Conservation (phyloP, 2,888 invertebrate species). For the Peribatodes rhomboidaria region DNA sequence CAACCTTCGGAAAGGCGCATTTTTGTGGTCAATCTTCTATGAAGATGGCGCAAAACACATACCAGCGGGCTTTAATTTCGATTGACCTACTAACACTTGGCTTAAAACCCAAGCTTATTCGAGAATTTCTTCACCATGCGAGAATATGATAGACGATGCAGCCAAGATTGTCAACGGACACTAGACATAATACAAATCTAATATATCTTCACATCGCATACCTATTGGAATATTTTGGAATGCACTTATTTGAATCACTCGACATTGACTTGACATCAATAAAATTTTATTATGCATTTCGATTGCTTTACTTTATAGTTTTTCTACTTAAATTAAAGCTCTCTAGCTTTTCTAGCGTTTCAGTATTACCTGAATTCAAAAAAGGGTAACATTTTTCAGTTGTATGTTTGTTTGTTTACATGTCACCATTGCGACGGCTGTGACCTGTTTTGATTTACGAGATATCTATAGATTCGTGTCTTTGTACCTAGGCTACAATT, state of each 20-base stretch:
- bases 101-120: constrained; percentile 56
- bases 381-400: too few relatives aligned
- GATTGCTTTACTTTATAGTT: not conserved
- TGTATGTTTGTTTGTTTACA: too few relatives aligned
- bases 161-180: not conserved
- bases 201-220: not conserved
- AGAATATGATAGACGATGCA: constrained; percentile 13
- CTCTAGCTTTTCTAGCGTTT: too few relatives aligned
- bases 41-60: constrained; percentile 74
- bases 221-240: constrained; percentile 1
- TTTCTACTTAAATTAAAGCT: not conserved
- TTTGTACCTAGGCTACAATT: too few relatives aligned
- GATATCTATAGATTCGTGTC: too few relatives aligned
- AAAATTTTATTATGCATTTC: constrained; percentile 12
- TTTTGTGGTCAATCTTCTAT: constrained; percentile 77
- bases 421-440: too few relatives aligned
- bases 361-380: too few relatives aligned
- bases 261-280: constrained; percentile 32
- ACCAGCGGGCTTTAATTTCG: constrained; percentile 52
- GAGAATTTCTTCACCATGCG: constrained; percentile 9
- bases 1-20: constrained; percentile 83
- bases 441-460: too few relatives aligned
- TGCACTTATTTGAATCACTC: constrained; percentile 4
- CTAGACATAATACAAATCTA: too few relatives aligned
- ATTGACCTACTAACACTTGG: constrained; percentile 64